Base-by-base conservation (phyloP, 1,140 invertebrate species). In the Zaprionus davidi region DNA sequence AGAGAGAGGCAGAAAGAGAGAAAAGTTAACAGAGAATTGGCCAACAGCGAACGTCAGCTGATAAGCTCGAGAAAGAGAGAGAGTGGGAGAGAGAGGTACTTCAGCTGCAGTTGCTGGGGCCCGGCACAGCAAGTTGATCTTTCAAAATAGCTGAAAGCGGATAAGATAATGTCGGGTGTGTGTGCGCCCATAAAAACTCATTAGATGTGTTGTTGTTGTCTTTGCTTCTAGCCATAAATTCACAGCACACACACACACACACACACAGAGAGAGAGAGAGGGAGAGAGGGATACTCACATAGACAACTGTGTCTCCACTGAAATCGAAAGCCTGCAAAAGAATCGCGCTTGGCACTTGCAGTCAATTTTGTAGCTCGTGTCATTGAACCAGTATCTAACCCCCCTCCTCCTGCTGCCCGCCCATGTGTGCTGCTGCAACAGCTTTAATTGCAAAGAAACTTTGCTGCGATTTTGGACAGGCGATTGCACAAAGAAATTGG, bases 401-500 rank as follows among this genome's bases (percentile, higher is more conserved):
- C 44, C 28, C 17, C 63, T 6, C n/a, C 62, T 26, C 13, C 49
- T 7, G 11, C 20, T 7, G 11, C 15, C 38, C 22, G 1, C 20
- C 53, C 41, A 46, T 65, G 38, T 65, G 53, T 58, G 63, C 66
- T 56, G 71, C 78, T 58, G 71, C 75, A 82, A 78, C 81, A 73
- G 73, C 44, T 72, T 88, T 81, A 88, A 88, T 88, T 88, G 84
- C 80, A 78, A 71, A 72, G 62, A 64, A 71, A 58, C 49, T 51
- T 12, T 56, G 71, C 64, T 71, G 64, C 67, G 71, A 69, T 85
- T 85, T 86, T 85, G 82, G 76, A 73, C 77, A 82, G 62, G 70
- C 83, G 78, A 88, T 83, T 83, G 84, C 83, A 88, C 83, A 88
- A 83, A 81, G 81, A 81, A 88, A 88, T 87, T 88, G 84, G 68